These are phyloP conservation scores for Meghimatium bilineatum DNA, from an alignment of 2,888 invertebrate genomes.

Conservation along the genomic window DNA sequence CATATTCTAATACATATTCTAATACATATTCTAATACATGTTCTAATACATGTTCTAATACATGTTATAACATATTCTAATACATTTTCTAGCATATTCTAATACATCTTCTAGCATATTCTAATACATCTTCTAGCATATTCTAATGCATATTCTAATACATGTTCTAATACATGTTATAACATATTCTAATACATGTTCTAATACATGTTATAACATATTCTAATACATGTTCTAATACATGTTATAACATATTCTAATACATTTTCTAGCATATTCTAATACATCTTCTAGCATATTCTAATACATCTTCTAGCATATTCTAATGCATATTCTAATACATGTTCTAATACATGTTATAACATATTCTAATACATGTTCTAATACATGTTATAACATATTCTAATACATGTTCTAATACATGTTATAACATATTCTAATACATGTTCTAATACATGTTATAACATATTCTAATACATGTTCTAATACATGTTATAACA, in stretches of 20 bases:
- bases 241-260: background rate
- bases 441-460: too few species aligned
- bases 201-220: background rate
- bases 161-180: background rate
- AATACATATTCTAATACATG: too few species aligned
- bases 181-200: background rate
- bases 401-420: too few species aligned
- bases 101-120: background rate
- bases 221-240: background rate
- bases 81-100: constrained; percentile 1
- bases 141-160: background rate
- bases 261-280: background rate
- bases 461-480: too few species aligned
- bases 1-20: too few species aligned
- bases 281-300: background rate
- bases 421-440: too few species aligned
- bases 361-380: too few species aligned
- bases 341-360: background rate
- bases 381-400: background rate
- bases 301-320: background rate
- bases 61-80: background rate
- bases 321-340: too few species aligned
- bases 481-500: too few species aligned
- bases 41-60: background rate
- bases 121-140: background rate